Evolutionary conservation across 2,797 vertebrate species (phyloP).

Genomic region (Psittacula derbiana): DNA sequence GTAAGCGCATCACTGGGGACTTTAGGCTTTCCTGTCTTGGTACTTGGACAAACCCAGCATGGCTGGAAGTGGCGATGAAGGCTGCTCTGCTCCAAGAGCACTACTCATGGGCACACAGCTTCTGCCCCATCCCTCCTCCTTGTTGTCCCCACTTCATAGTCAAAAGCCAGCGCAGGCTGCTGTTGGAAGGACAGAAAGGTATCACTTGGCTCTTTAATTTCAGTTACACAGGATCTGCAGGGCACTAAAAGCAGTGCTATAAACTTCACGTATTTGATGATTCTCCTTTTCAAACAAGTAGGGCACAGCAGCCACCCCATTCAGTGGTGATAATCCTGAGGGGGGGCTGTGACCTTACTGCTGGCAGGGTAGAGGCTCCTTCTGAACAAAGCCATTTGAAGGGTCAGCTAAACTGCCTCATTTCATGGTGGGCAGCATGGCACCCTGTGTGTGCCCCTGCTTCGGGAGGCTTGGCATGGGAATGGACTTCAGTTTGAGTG

Average conservation of each 20-base stretch:
- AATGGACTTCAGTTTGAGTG: neutral
- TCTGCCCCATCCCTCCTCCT: neutral
- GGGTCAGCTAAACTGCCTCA: neutral
- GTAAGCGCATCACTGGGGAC: accelerated
- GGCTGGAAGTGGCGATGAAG: neutral
- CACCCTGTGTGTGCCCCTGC: neutral
- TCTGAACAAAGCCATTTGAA: neutral
- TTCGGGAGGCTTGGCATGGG: neutral
- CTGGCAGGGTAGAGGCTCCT: neutral
- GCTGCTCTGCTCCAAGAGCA: neutral
- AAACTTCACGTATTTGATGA: neutral
- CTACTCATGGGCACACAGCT: neutral
- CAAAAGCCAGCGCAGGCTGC: neutral
- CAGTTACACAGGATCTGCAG: neutral
- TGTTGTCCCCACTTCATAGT: accelerated
- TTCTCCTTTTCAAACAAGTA: neutral
- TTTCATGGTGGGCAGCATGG: accelerated
- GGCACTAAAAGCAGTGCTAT: neutral
- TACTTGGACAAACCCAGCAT: accelerated
- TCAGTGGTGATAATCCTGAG: neutral
- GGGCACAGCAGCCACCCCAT: neutral
- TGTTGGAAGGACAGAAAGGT: neutral
- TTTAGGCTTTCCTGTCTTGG: accelerated
- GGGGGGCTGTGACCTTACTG: neutral
- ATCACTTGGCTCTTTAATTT: neutral